Evolutionary conservation across 2,113 vertebrate genomes (phyloP).

Genomic region (Cyphomyrus plagiostoma): DNA sequence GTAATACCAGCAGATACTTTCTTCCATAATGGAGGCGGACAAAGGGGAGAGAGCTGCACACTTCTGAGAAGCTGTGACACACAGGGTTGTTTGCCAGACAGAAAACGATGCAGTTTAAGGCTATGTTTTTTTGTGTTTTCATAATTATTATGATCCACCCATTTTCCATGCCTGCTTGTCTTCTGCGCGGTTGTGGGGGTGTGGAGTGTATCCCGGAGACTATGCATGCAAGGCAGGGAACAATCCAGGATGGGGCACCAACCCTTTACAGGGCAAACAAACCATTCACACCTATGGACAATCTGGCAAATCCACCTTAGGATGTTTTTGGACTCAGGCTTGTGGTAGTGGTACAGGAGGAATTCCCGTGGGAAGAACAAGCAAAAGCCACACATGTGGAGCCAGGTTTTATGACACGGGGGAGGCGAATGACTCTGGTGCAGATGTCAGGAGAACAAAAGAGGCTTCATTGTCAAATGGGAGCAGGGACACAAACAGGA

Average conservation of each 20-base stretch:
- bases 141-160: neutral
- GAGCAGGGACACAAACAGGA: neutral
- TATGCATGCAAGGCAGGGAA: neutral
- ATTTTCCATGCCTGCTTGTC: neutral
- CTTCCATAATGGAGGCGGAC: neutral
- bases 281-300: neutral
- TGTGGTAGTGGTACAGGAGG: neutral
- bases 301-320: neutral
- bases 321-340: neutral
- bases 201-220: neutral
- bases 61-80: neutral
- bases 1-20: neutral
- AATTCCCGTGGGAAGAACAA: neutral
- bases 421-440: neutral
- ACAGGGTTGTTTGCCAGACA: neutral
- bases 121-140: neutral
- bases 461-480: neutral
- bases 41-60: neutral
- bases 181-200: neutral
- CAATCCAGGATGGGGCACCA: neutral
- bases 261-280: neutral
- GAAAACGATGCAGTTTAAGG: neutral
- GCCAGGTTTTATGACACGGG: neutral
- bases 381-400: neutral
- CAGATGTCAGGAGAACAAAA: neutral